Percentiles rank a stretch among this genome's conserved stretches.
Conservation (phyloP, 2,888 invertebrate species). For the Parochlus steinenii region DNA sequence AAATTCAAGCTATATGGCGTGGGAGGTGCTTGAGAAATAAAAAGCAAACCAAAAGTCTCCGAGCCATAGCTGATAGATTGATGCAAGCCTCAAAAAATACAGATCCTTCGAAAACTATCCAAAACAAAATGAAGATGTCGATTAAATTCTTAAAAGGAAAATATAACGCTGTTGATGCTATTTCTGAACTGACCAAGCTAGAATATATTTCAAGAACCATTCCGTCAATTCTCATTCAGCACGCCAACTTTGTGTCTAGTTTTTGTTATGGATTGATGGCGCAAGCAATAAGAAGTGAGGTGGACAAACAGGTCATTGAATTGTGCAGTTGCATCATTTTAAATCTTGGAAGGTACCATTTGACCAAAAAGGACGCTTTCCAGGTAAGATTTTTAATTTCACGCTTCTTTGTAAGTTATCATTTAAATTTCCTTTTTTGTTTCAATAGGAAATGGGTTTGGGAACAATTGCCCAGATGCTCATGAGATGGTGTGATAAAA, state of each 20-base stretch:
- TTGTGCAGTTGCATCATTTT: constrained; percentile 38
- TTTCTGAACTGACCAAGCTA: constrained; percentile 20
- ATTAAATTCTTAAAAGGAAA: constrained; percentile 24
- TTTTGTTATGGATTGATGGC: constrained; percentile 31
- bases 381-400: constrained; percentile 27
- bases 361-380: constrained; percentile 43
- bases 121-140: constrained; percentile 22
- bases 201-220: constrained; percentile 25
- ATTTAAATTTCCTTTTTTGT: constrained; percentile 13
- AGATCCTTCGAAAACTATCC: constrained; percentile 20
- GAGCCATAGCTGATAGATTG: constrained; percentile 12
- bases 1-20: constrained; percentile 45
- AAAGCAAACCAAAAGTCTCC: constrained; percentile 17
- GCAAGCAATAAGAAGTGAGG: constrained; percentile 30
- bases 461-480: constrained; percentile 44
- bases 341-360: constrained; percentile 45
- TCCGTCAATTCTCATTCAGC: constrained; percentile 25
- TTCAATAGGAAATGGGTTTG: constrained; percentile 37
- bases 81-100: constrained; percentile 15
- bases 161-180: constrained; percentile 23
- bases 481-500: constrained; percentile 49
- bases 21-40: constrained; percentile 30
- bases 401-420: background rate
- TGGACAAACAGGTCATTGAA: constrained; percentile 29
- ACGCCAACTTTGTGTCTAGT: constrained; percentile 26